Conservation (phyloP, 2,113 vertebrate species). For the Xerus inauris region DNA sequence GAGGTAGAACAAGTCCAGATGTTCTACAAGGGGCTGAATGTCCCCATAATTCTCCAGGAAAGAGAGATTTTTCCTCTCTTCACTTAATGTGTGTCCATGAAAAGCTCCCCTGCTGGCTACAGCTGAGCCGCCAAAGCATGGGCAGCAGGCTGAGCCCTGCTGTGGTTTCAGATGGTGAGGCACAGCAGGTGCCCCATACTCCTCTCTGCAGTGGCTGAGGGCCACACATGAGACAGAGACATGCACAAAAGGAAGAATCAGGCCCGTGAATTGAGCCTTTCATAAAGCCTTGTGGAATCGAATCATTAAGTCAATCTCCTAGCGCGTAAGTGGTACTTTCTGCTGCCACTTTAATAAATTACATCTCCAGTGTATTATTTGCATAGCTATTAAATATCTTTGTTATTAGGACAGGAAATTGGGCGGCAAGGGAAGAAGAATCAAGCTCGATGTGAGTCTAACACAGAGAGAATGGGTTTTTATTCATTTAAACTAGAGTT, state of each 20-base stretch:
- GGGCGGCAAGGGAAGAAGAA: not conserved
- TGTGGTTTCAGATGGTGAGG: not conserved
- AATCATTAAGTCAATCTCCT: slow-evolving; percentile 57
- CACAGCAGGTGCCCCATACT: not conserved
- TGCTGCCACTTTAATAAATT: slow-evolving; percentile 66
- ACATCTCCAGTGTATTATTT: slow-evolving; percentile 58
- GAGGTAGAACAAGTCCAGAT: not conserved
- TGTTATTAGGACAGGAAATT: slow-evolving; percentile 59
- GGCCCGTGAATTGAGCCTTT: not conserved
- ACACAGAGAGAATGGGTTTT: not conserved
- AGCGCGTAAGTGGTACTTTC: slow-evolving; percentile 41
- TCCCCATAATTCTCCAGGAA: not conserved
- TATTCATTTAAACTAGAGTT: not conserved
- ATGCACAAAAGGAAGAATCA: not conserved
- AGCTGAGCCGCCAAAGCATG: not conserved
- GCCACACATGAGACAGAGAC: not conserved
- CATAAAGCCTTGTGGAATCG: slow-evolving; percentile 31
- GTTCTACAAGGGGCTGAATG: not conserved
- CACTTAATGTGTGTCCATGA: not conserved
- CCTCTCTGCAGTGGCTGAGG: not conserved
- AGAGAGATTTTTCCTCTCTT: not conserved
- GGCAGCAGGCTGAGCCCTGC: not conserved
- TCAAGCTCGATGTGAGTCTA: not conserved
- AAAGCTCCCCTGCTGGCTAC: not conserved
- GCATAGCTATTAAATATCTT: slow-evolving; percentile 69